phyloP scores from a whole-genome alignment of 2,113 vertebrate species.

The Epinephelus lanceolatus region DNA sequence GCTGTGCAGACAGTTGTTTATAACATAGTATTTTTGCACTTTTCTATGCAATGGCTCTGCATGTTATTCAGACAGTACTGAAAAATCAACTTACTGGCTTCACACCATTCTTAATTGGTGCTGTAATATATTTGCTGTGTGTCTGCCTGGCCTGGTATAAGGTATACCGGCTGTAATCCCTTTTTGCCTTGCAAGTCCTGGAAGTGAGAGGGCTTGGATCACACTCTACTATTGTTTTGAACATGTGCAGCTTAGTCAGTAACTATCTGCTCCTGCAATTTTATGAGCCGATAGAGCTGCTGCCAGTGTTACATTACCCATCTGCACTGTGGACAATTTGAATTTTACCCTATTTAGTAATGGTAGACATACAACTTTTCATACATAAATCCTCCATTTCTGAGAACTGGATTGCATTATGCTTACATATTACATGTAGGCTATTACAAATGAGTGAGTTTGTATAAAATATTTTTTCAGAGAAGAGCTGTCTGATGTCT shows the following conservation, averaged over 20 bases:
- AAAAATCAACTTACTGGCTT: background rate
- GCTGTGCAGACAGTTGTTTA: background rate
- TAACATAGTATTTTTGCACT: background rate
- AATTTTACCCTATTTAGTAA: background rate
- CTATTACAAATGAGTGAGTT: background rate
- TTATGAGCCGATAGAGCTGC: conserved; percentile 18
- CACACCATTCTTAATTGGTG: conserved; percentile 23
- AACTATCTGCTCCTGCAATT: conserved; percentile 17
- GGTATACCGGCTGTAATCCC: conserved; percentile 35
- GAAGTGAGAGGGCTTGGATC: conserved; percentile 37
- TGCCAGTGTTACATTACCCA: background rate
- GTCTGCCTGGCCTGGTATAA: conserved; percentile 31
- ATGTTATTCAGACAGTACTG: background rate
- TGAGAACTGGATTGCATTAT: background rate
- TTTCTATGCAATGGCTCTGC: background rate
- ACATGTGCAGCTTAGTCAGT: background rate
- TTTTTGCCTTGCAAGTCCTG: conserved; percentile 30
- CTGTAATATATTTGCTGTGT: conserved; percentile 32
- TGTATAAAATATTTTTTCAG: background rate
- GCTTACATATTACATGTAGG: background rate
- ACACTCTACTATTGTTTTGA: conserved; percentile 46
- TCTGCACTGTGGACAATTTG: background rate
- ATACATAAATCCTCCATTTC: background rate
- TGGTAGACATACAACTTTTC: background rate
- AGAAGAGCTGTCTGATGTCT: background rate